These are phyloP conservation scores for Chaenogobius annularis DNA, from an alignment of 2,113 vertebrate species.

Conservation along the genomic window DNA sequence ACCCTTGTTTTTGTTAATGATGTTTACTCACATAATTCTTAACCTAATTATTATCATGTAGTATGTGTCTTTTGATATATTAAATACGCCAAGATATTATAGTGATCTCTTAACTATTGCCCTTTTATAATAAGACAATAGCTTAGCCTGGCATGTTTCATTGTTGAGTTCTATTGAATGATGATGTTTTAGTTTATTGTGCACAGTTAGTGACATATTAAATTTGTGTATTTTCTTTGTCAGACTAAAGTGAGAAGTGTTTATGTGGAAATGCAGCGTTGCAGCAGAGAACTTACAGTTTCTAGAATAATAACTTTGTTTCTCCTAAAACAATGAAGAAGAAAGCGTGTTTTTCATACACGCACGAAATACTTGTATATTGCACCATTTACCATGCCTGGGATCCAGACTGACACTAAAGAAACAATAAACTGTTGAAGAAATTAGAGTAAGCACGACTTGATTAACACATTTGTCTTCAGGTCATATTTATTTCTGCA, in stretches of 20 bases:
- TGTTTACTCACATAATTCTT: no score
- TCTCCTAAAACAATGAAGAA: neutral
- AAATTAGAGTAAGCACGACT: neutral
- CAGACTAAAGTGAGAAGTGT: neutral
- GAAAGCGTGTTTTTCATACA: neutral
- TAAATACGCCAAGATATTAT: slow-evolving; percentile 11
- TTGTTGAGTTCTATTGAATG: neutral
- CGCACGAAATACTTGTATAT: neutral
- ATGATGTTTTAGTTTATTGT: neutral
- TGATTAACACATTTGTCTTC: neutral
- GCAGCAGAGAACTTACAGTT: neutral
- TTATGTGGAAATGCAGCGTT: neutral
- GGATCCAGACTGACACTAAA: neutral
- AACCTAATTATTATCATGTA: neutral
- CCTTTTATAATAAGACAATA: neutral
- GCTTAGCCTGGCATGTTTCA: neutral
- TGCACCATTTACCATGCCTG: neutral
- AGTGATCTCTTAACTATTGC: neutral
- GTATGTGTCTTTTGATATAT: neutral
- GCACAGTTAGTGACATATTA: neutral
- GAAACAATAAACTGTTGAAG: neutral
- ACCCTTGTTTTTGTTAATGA: neutral
- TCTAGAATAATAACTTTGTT: neutral
- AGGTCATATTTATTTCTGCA: neutral
- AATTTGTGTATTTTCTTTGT: neutral